Evolutionary conservation across 2,113 vertebrate genomes (phyloP), one percentile per base, ranked within the genome.

Genomic region (Otocyon megalotis): DNA sequence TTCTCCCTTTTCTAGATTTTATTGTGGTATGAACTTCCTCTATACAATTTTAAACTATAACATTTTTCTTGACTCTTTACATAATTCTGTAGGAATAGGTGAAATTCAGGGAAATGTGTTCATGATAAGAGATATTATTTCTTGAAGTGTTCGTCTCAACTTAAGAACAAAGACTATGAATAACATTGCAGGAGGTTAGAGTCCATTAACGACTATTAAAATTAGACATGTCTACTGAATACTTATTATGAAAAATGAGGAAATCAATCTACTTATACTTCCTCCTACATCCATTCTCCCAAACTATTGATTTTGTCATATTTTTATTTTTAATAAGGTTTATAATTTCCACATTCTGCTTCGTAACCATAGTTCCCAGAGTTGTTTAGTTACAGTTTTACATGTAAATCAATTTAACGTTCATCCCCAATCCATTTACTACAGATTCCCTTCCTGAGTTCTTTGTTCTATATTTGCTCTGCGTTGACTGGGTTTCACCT

Each of bases 261-360:
- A 96, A 81, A 93, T 62, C 72, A 63, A 87, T 63, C 10, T 32
- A 32, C 22, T 67, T 53, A 28, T 3, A 58, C 58, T 69, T 93
- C 37, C 14, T 90, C 15, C 20, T 35, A 69, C 32, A 67, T 35
- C 26, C 32, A 32, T 56, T 84, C 35, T 63, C 43, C 58, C 22
- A 16, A n/a, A 65, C 4, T 82, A 87, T 20, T 90, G 65, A 94
- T 93, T 90, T 74, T 67, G 17, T 43, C 82, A 54, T 53, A 16
- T 81, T 85, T 87, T 94, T 82, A 22, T 86, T 86, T 71, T 93
- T 69, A 94, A 81, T 82, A 62, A 63, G 12, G 43, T 90, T 95
- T 90, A 32, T 82, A 82, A 62, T 60, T 89, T 86, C 60, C 90
- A 58, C 19, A 54, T 50, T 82, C 30, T 71, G 15, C 54, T 90